Base-by-base conservation (phyloP, 2,888 invertebrate genomes). In the Sturmia bella region DNA sequence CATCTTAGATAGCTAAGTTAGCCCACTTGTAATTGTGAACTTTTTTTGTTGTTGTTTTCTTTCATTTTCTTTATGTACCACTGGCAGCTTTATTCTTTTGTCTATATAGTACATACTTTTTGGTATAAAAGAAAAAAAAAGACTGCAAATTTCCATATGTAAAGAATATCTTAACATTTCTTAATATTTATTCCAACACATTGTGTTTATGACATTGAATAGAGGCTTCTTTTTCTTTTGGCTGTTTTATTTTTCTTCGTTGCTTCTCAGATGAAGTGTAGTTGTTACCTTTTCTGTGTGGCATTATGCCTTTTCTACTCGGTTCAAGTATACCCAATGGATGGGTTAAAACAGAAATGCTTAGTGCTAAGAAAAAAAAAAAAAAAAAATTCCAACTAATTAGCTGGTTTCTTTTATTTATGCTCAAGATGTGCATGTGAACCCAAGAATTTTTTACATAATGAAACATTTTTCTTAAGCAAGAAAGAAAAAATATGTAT, bases 1-100 rank as follows among this genome's bases (percentile, higher is more conserved):
- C 81, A 75, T 78, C 83, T 84, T 52, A 83, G 84, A 83, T 80
- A 77, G 80, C 83, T 80, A 73, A 84, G 84, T 84, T 84, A 84
- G 84, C 84, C 75, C 79, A 83, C 84, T 84, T 84, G 68, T 72
- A 32, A 59, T 48, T 66, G 76, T 75, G 70, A 24, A 7, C 61
- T 68, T 68, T 37, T 68, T 68, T 68, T 76, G n/a, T n/a, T n/a
- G n/a, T 32, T 32, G 32, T 59, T 68, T 13, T 54, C n/a, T 54
- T 50, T 21, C 27, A 54, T 48, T 9, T 74, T 57, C 19, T 78
- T 41, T 63, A 70, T 69, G 13, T 61, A 63, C 24, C 17, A 41
- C 37, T n/a, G 32, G 7, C 39, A n/a, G 6, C 0, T 19, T 59
- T 57, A n/a, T 59, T 56, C 32, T 1, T 37, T 9, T 17, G 39